Evolutionary conservation across 2,888 invertebrate species (phyloP).

Genomic region (Leistus spinibarbis): DNA sequence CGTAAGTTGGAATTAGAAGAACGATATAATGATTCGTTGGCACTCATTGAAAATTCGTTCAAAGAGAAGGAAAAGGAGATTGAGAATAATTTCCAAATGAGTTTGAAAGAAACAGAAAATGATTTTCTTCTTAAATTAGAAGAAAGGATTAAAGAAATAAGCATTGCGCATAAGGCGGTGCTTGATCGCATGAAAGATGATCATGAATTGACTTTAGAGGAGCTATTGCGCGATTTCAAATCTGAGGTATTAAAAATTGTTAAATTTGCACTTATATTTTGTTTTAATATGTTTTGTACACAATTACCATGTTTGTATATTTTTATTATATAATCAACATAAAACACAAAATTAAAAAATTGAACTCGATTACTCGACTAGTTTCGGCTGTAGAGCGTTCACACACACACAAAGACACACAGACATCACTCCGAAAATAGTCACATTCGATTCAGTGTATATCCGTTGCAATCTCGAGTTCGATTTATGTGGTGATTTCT

Average conservation of each 20-base stretch:
- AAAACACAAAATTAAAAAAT: not conserved
- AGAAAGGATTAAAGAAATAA: conserved; percentile 59
- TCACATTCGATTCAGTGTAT: too few relatives aligned
- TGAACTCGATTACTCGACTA: not conserved
- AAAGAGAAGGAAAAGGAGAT: conserved; percentile 54
- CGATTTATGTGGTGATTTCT: too few relatives aligned
- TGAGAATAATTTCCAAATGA: conserved; percentile 59
- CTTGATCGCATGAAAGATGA: conserved; percentile 63
- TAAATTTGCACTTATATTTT: conserved; percentile 15
- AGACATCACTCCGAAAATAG: too few relatives aligned
- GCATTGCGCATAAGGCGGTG: conserved; percentile 62
- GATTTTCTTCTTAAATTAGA: conserved; percentile 60
- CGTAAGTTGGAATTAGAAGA: conserved; percentile 59
- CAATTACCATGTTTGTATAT: not conserved
- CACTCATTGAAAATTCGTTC: conserved; percentile 43
- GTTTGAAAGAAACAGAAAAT: conserved; percentile 61
- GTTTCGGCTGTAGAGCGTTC: too few relatives aligned
- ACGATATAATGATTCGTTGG: conserved; percentile 49
- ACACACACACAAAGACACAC: too few relatives aligned
- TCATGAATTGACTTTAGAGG: conserved; percentile 65
- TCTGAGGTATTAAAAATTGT: conserved; percentile 61
- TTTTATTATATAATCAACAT: not conserved
- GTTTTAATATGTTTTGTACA: not conserved
- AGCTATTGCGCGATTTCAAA: conserved; percentile 67
- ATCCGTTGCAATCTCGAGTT: too few relatives aligned